A percentile compares a stretch with the other conserved stretches of the same genome.
phyloP scores from a whole-genome alignment of 1,140 invertebrate species.

The Sminthurinus signatus region DNA sequence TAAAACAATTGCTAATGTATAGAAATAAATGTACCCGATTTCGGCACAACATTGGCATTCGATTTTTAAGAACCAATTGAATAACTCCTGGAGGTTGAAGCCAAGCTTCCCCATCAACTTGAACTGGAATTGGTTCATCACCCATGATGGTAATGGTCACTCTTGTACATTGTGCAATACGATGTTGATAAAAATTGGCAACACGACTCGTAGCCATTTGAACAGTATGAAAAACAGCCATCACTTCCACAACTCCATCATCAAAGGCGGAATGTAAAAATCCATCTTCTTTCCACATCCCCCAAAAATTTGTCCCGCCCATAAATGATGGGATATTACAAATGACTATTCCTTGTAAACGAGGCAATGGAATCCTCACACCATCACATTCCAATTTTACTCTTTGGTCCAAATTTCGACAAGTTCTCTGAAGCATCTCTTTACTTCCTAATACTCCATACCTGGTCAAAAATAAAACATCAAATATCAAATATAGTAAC shows the following conservation, averaged over 20 bases:
- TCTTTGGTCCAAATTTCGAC: conserved; percentile 91
- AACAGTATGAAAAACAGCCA: conserved; percentile 84
- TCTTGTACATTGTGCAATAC: conserved; percentile 91
- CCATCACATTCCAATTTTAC: conserved; percentile 91
- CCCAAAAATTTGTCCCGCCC: conserved; percentile 99
- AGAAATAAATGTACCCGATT: conserved; percentile 67
- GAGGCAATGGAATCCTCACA: conserved; percentile 81
- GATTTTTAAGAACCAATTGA: conserved; percentile 90
- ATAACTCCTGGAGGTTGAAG: conserved; percentile 94
- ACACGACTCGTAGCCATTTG: conserved; percentile 94
- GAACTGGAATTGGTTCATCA: conserved; percentile 45
- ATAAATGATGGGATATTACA: conserved; percentile 97
- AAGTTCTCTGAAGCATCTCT: conserved; percentile 71
- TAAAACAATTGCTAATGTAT: too few relatives aligned
- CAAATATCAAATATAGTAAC: too few relatives aligned
- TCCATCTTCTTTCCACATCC: conserved; percentile 80
- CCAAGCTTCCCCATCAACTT: conserved; percentile 95
- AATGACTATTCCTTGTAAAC: conserved; percentile 92
- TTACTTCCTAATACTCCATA: conserved; percentile 90
- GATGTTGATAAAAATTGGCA: conserved; percentile 91
- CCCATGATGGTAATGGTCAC: conserved; percentile 93
- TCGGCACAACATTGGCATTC: conserved; percentile 89
- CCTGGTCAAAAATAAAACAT: conserved; percentile 43
- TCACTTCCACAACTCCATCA: conserved; percentile 88
- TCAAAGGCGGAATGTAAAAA: conserved; percentile 85